Percentiles rank a stretch among this genome's conserved stretches.
Evolutionary conservation across 2,113 vertebrate genomes (phyloP).

Genomic region (Bujurquina vittata): DNA sequence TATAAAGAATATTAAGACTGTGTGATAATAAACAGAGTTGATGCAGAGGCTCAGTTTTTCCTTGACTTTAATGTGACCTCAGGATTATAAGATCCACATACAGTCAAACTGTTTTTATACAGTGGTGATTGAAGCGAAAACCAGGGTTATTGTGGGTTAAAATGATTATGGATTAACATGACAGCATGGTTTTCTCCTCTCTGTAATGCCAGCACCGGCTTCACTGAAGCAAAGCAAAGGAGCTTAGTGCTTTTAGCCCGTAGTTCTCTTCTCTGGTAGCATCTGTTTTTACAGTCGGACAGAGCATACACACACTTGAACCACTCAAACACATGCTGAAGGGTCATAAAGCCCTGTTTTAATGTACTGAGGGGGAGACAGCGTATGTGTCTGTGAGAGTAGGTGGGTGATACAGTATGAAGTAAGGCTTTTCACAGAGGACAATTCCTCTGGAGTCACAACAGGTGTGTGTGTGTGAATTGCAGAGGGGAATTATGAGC

Average conservation of each 20-base stretch:
- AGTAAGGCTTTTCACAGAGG: constrained; percentile 62
- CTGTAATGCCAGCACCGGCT: constrained; percentile 38
- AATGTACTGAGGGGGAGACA: constrained; percentile 18
- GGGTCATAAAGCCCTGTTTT: constrained; percentile 54
- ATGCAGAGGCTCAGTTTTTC: not conserved
- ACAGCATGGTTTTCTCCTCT: constrained; percentile 34
- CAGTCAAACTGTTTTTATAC: constrained; percentile 19
- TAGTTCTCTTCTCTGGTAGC: constrained; percentile 48
- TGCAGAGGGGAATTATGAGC: constrained; percentile 58
- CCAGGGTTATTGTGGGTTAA: constrained; percentile 51
- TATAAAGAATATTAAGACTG: not conserved
- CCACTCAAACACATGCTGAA: constrained; percentile 60
- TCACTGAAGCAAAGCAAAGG: constrained; percentile 55
- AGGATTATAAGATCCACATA: constrained; percentile 17
- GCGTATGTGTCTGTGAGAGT: constrained; percentile 10
- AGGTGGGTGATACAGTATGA: constrained; percentile 53
- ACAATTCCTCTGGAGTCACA: constrained; percentile 77
- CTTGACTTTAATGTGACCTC: not conserved
- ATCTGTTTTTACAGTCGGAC: constrained; percentile 61
- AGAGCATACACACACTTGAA: constrained; percentile 9
- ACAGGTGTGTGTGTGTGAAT: constrained; percentile 69
- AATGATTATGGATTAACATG: constrained; percentile 68
- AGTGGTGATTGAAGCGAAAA: constrained; percentile 50
- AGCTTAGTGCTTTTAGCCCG: constrained; percentile 66
- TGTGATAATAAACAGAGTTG: not conserved